phyloP scores from a whole-genome alignment of 2,797 vertebrate genomes.

The Vipera latastei region DNA sequence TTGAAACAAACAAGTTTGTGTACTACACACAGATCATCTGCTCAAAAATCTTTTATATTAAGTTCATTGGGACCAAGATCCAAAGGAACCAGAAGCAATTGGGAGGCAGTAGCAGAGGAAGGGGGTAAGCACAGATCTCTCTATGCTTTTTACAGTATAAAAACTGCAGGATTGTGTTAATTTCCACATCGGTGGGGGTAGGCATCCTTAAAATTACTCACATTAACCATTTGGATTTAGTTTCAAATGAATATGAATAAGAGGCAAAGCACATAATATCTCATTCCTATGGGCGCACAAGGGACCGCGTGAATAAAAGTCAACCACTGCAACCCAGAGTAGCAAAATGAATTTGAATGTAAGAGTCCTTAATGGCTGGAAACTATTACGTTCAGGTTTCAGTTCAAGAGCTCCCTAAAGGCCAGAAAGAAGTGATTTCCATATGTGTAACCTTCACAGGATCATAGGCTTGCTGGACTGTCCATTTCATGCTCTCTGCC shows the following conservation, averaged over 20 bases:
- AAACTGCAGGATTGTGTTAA: background rate
- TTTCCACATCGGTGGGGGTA: background rate
- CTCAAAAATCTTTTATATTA: background rate
- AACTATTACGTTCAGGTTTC: conserved; percentile 43
- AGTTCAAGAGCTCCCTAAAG: conserved; percentile 35
- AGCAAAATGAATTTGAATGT: conserved; percentile 31
- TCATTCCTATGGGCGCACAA: conserved; percentile 5
- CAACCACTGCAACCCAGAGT: conserved; percentile 29
- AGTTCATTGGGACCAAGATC: background rate
- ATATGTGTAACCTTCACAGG: conserved; percentile 2
- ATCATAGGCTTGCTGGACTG: conserved; percentile 12
- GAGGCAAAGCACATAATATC: background rate
- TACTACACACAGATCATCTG: background rate
- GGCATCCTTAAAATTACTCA: background rate
- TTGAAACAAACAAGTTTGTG: background rate
- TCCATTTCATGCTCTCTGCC: conserved; percentile 25
- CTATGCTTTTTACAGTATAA: background rate
- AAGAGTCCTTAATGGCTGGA: conserved; percentile 50
- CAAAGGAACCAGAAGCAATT: background rate
- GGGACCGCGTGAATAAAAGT: conserved; percentile 37
- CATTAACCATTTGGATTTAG: background rate
- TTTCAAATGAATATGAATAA: background rate
- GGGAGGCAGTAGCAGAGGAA: background rate
- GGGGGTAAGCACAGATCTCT: background rate
- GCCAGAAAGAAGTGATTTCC: conserved; percentile 29